A percentile compares a stretch with the other conserved stretches of the same genome.
Conservation (phyloP, 1,140 invertebrate genomes). For the Andricus grossulariae region DNA sequence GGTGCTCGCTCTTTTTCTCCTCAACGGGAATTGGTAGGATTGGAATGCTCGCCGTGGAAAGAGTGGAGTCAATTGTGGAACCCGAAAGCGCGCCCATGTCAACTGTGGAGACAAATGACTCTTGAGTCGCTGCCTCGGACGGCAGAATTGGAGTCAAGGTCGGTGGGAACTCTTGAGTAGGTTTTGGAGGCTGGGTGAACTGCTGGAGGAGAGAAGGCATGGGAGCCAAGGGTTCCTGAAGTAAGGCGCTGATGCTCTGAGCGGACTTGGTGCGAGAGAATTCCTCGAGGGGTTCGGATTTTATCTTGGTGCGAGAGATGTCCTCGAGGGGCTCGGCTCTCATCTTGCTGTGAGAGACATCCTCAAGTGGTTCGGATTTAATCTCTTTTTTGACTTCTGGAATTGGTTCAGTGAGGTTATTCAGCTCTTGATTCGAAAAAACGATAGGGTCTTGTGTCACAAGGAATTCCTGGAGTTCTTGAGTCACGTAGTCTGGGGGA, state of each 20-base stretch:
- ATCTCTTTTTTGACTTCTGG: background rate
- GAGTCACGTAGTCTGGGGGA: slow-evolving; percentile 7
- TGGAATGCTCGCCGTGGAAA: background rate
- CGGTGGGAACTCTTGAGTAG: slow-evolving; percentile 23
- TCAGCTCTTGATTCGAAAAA: slow-evolving; percentile 13
- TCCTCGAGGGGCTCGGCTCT: slow-evolving; percentile 27
- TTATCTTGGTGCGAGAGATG: slow-evolving; percentile 52
- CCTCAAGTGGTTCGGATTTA: slow-evolving; percentile 30
- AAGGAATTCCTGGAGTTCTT: slow-evolving; percentile 45
- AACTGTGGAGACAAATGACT: slow-evolving; percentile 52
- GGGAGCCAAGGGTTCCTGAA: slow-evolving; percentile 66
- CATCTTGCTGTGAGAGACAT: slow-evolving; percentile 64
- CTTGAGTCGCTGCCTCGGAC: slow-evolving; percentile 25
- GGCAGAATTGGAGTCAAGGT: slow-evolving; percentile 38
- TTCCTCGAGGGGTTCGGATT: slow-evolving; percentile 32
- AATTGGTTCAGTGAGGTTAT: background rate
- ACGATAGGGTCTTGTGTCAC: slow-evolving; percentile 17
- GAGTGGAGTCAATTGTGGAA: slow-evolving; percentile 27
- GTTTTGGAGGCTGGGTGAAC: slow-evolving; percentile 38
- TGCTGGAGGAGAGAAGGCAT: slow-evolving; percentile 64
- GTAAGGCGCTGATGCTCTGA: slow-evolving; percentile 69
- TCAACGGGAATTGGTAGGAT: slow-evolving; percentile 44
- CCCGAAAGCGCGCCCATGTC: slow-evolving; percentile 55
- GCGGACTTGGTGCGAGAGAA: slow-evolving; percentile 70
- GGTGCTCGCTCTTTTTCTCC: slow-evolving; percentile 72